Conservation (phyloP, 2,113 vertebrate genomes). For the Canis aureus region DNA sequence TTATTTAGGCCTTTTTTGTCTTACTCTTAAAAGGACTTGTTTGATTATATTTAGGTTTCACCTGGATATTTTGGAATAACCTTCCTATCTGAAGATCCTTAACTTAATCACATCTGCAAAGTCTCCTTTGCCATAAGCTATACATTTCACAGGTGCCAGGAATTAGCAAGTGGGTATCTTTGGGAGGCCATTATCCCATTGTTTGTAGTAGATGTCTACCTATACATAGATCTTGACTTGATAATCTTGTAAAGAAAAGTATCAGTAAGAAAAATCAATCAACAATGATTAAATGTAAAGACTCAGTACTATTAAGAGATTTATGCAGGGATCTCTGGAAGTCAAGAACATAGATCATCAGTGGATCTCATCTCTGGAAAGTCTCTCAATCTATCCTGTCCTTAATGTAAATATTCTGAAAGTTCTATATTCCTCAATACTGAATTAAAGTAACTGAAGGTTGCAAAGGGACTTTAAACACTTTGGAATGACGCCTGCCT, state of each 20-base stretch:
- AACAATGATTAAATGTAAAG: not conserved
- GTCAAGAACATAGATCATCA: not conserved
- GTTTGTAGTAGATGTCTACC: not conserved
- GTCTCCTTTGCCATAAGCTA: not conserved
- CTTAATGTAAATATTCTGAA: not conserved
- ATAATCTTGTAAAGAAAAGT: not conserved
- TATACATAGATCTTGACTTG: not conserved
- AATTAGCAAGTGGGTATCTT: not conserved
- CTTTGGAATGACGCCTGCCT: not conserved
- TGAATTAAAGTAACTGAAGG: not conserved
- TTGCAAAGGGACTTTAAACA: not conserved
- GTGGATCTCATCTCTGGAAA: not conserved
- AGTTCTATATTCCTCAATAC: not conserved
- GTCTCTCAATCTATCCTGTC: not conserved
- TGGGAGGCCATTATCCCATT: rapidly evolving
- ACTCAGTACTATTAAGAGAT: not conserved
- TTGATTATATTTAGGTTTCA: not conserved
- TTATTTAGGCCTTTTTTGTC: not conserved
- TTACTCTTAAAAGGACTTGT: not conserved
- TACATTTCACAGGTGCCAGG: not conserved
- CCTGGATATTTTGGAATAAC: not conserved
- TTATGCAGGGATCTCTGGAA: not conserved
- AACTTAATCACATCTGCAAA: not conserved
- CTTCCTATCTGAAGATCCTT: not conserved
- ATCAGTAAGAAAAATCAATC: not conserved